Evolutionary conservation across 2,797 vertebrate species (phyloP).

Genomic region (Alouatta caraya): DNA sequence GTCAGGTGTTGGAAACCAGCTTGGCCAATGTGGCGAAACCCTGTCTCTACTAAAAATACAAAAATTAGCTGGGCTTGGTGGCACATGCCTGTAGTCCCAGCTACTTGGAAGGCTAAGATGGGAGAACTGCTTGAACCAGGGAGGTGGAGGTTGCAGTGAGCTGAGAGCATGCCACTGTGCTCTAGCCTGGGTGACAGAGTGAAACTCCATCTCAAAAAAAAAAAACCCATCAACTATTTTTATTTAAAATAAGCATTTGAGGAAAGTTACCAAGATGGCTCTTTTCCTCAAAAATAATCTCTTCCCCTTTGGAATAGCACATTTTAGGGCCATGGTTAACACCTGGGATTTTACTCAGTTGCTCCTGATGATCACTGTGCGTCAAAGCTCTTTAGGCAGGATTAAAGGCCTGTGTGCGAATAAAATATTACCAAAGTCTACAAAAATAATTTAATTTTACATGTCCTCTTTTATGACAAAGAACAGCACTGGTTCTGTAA

Average conservation of each 20-base stretch:
- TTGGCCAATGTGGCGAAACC: too few species aligned
- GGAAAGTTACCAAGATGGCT: conserved; percentile 32
- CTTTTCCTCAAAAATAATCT: conserved; percentile 9
- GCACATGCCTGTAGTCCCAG: too few species aligned
- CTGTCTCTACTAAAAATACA: too few species aligned
- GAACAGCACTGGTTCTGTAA: conserved; percentile 58
- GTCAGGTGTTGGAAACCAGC: too few species aligned
- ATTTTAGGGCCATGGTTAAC: background rate
- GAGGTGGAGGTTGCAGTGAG: too few species aligned
- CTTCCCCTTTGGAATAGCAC: background rate
- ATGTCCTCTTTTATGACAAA: conserved; percentile 47
- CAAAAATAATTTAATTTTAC: conserved; percentile 1
- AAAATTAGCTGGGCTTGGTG: too few species aligned
- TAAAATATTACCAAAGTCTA: conserved; percentile 57
- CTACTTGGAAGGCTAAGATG: too few species aligned
- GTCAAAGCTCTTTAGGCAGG: conserved; percentile 5
- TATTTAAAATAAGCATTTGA: conserved; percentile 25
- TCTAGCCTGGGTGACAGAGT: too few species aligned
- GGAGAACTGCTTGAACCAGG: too few species aligned
- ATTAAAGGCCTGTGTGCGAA: background rate
- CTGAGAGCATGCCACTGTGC: too few species aligned
- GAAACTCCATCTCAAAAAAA: too few species aligned
- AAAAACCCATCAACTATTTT: background rate
- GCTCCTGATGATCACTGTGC: background rate
- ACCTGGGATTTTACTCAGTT: background rate